Evolutionary conservation across 2,797 vertebrate genomes (phyloP).

Genomic region (Malurus splendens): DNA sequence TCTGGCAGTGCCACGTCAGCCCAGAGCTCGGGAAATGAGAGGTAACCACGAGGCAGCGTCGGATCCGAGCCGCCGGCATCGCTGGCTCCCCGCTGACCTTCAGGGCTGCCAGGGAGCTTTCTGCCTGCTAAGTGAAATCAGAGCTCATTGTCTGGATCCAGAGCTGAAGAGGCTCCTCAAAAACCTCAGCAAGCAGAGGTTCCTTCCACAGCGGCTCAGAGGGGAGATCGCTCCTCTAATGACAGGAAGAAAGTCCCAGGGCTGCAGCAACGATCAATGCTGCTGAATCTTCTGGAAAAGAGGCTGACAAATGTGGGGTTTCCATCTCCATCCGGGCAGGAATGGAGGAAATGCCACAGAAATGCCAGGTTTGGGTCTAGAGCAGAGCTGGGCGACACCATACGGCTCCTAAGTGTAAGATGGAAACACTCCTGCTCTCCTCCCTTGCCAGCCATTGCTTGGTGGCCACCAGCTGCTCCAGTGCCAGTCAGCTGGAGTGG

Average conservation of each 20-base stretch:
- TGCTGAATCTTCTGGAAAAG: background rate
- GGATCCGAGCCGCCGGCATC: accelerated
- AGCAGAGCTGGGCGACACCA: background rate
- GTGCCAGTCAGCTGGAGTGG: background rate
- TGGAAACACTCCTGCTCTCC: background rate
- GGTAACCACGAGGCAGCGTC: background rate
- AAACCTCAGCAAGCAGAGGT: background rate
- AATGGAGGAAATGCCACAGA: background rate
- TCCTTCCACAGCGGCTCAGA: background rate
- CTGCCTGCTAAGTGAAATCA: slow-evolving; percentile 1
- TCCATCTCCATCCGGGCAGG: background rate
- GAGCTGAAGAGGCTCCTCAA: background rate
- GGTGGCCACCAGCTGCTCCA: background rate
- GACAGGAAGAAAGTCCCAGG: background rate
- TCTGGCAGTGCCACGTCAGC: background rate
- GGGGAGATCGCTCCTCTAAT: background rate
- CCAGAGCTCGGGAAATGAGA: background rate
- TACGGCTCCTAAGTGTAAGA: background rate
- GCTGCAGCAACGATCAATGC: background rate
- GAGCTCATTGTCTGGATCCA: background rate
- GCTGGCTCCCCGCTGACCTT: background rate
- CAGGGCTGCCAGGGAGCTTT: background rate
- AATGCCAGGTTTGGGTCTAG: background rate
- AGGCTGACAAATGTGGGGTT: accelerated
- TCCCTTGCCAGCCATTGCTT: background rate